Base-by-base conservation (phyloP, 2,797 vertebrate genomes). In the Labeo calbasu region DNA sequence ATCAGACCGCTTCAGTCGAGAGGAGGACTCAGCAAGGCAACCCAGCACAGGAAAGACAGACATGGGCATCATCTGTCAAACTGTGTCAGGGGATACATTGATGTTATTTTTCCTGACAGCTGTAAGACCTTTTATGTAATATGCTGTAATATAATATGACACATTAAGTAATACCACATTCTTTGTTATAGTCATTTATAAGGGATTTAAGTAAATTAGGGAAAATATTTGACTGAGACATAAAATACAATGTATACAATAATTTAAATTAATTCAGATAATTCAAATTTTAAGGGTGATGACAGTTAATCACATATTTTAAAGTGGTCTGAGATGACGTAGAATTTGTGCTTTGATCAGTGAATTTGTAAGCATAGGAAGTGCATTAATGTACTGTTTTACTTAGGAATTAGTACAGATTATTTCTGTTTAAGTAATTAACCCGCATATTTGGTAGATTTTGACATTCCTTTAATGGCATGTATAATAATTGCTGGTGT, bases 1-100 rank as follows among this genome's bases (percentile, higher is more conserved):
- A 87, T 90, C 70, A 87, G 83, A 87, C 87, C 84, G 77, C 85
- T 83, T 79, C 69, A 90, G 81, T 85, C 68, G 59, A 55, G 57
- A 86, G 51, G 81, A 71, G 32, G 71, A 71, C 68, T 77, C 81
- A 78, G 81, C 17, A 79, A 51, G 28, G 2, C 23, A 50, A 10
- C 48, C 75, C 50, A 77, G 72, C 59, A 51, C 14, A 71, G 12
- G 53, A 81, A 17, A 53, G 70, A 77, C 14, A 82, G 77, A 43
- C 40, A 28, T 46, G 10, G 17, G 17, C 53, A 83, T 71, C 36
- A 14, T 17, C 40, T 57, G 57, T 69, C 46, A 66, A n/a, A 84
- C 28, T 63, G 53, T 46, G 25, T 61, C n/a, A 71, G 50, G n/a
- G 32, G 17, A 53, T 19, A 8, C 50, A 17, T 7, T 66, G 43